Evolutionary conservation across 2,113 vertebrate species (phyloP).

Genomic region (Pseudorasbora parva): DNA sequence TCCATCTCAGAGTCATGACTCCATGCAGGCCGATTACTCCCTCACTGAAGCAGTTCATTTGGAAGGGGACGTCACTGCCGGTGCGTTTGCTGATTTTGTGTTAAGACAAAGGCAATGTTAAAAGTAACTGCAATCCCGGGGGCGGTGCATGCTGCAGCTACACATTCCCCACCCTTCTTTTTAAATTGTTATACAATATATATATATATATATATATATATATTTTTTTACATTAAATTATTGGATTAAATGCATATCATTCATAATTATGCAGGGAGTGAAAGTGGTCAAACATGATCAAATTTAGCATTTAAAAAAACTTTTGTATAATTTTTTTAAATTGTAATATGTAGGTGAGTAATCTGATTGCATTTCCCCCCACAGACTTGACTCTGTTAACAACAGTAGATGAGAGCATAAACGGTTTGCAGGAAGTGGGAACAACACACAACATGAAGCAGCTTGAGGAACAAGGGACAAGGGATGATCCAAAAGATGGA

Average conservation of each 20-base stretch:
- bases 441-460: conserved; percentile 60
- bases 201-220: no score
- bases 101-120: no score
- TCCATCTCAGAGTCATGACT: conserved; percentile 67
- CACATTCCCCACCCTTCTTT: no score
- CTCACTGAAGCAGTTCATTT: conserved; percentile 39
- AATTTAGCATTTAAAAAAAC: neutral
- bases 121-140: no score
- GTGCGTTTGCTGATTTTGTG: conserved; percentile 50
- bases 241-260: no score
- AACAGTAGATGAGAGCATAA: conserved; percentile 76
- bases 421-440: conserved; percentile 69
- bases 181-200: no score
- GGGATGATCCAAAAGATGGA: conserved; percentile 56
- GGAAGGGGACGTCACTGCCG: conserved; percentile 53
- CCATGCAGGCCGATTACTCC: conserved; percentile 54
- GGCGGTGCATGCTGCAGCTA: no score
- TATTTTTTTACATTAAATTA: no score
- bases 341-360: no score
- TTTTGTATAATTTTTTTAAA: no score
- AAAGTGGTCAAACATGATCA: neutral
- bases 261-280: no score
- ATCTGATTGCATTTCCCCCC: neutral
- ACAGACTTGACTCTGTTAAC: conserved; percentile 71
- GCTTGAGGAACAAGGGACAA: conserved; percentile 56